Evolutionary conservation across 2,888 invertebrate genomes (phyloP).

Genomic region (Trimorus sp.): DNA sequence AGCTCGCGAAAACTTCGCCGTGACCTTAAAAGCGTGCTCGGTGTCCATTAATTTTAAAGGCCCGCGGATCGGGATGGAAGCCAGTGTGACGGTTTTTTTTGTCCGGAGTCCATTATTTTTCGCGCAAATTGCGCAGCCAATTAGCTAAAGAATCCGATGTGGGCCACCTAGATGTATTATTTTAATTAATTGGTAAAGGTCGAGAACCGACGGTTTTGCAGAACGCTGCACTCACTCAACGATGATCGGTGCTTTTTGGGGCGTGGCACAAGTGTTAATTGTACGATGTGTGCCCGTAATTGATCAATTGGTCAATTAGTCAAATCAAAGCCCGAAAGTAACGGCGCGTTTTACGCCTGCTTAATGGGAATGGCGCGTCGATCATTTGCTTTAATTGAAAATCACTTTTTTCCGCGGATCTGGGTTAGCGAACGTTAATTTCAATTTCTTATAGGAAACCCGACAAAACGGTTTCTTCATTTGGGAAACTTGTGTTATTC

Average conservation of each 20-base stretch:
- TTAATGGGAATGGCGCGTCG: conserved; percentile 15
- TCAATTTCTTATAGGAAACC: neutral
- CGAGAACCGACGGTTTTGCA: conserved; percentile 9
- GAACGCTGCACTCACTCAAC: conserved; percentile 7
- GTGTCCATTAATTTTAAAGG: too few species aligned
- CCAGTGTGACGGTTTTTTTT: neutral
- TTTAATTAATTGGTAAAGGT: conserved; percentile 34
- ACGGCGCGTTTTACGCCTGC: conserved; percentile 9
- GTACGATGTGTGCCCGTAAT: conserved; percentile 24
- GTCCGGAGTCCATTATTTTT: neutral
- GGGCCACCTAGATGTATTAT: conserved; percentile 21
- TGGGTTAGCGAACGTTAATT: too few species aligned
- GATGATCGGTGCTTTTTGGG: conserved; percentile 36
- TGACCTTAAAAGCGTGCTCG: neutral
- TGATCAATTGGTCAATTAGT: conserved; percentile 43
- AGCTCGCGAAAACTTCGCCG: neutral
- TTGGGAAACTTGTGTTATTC: conserved; percentile 24
- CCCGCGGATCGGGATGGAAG: too few species aligned
- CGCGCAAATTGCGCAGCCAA: neutral
- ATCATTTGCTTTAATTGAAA: too few species aligned
- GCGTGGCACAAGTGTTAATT: conserved; percentile 43
- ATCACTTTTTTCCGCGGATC: too few species aligned
- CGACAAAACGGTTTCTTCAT: conserved; percentile 8
- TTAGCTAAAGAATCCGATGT: conserved; percentile 16
- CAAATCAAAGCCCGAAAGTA: conserved; percentile 25